Conservation (phyloP, 2,113 vertebrate genomes). For the Psilopsiagon aurifrons region DNA sequence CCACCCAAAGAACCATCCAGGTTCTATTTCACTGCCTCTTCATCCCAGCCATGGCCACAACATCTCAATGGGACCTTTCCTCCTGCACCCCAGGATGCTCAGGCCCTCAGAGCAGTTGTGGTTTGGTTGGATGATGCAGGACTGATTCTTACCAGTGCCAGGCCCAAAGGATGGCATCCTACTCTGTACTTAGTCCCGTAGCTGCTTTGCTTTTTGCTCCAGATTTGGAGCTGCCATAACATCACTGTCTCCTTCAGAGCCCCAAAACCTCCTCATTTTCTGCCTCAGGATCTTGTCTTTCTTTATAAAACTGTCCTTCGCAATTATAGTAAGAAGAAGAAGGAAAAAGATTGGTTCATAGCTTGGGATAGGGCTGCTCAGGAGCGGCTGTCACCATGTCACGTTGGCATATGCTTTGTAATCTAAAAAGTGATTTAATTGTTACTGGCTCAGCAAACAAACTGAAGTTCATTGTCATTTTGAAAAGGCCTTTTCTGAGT, state of each 20-base stretch:
- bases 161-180: neutral
- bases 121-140: neutral
- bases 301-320: neutral
- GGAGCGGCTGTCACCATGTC: neutral
- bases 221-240: neutral
- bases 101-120: neutral
- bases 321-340: neutral
- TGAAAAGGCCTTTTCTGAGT: neutral
- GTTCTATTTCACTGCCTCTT: neutral
- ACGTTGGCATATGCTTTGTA: neutral
- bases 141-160: neutral
- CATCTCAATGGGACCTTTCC: neutral
- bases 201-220: neutral
- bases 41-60: neutral
- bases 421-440: neutral
- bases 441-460: neutral
- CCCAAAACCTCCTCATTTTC: neutral
- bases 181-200: accelerated
- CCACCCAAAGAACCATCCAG: neutral
- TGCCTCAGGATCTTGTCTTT: neutral
- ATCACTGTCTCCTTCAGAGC: neutral
- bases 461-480: neutral
- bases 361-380: neutral
- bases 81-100: neutral
- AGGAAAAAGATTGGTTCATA: neutral